Evolutionary conservation across 2,888 invertebrate species (phyloP).

Genomic region (Torymus auratus): DNA sequence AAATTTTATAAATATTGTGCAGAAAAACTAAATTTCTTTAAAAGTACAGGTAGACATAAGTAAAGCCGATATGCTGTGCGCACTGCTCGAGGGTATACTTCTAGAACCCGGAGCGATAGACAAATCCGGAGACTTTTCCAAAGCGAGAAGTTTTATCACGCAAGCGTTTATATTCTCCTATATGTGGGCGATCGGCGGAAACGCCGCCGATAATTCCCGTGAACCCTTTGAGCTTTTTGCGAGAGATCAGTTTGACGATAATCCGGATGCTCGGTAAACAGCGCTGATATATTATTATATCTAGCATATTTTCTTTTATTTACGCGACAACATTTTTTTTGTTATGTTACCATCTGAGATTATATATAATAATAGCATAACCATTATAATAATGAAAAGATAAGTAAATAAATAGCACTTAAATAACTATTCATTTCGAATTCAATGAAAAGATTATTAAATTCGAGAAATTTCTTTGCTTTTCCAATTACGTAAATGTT

Average conservation of each 20-base stretch:
- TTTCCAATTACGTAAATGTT: background rate
- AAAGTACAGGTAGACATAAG: conserved; percentile 85
- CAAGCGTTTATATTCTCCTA: conserved; percentile 90
- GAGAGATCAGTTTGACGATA: conserved; percentile 84
- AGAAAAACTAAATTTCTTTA: conserved; percentile 27
- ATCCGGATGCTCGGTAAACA: conserved; percentile 81
- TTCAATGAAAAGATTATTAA: no score
- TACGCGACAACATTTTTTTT: no score
- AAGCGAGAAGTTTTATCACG: conserved; percentile 82
- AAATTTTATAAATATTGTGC: background rate
- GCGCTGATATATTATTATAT: background rate
- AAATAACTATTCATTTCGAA: no score
- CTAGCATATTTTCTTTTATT: no score
- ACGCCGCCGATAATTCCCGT: conserved; percentile 84
- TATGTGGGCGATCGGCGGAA: conserved; percentile 92
- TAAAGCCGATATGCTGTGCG: conserved; percentile 87
- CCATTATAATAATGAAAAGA: no score
- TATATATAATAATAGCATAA: no score
- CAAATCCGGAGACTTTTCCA: conserved; percentile 78
- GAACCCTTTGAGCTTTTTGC: conserved; percentile 84
- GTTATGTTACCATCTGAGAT: no score
- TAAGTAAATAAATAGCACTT: no score
- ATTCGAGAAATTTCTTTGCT: background rate
- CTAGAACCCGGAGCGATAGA: conserved; percentile 82
- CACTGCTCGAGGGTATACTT: conserved; percentile 84